Evolutionary conservation across 2,797 vertebrate species (phyloP).

Genomic region (Poeciliopsis presidionis): DNA sequence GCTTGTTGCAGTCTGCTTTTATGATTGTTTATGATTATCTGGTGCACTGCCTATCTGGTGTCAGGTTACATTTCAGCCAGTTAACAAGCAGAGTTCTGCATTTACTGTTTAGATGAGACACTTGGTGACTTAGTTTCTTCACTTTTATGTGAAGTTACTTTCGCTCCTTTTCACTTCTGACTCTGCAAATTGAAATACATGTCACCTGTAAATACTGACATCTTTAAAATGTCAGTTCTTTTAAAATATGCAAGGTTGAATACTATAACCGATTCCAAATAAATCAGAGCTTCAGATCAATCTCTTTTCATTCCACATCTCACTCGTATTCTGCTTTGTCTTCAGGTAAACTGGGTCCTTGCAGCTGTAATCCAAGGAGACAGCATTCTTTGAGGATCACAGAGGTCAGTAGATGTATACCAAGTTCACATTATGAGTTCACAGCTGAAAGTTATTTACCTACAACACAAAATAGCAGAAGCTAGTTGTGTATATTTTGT

Average conservation of each 20-base stretch:
- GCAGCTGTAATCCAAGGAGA: conserved; percentile 25
- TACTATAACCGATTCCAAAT: not conserved
- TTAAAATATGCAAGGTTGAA: not conserved
- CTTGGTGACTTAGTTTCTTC: not conserved
- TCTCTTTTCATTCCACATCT: not conserved
- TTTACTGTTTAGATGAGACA: not conserved
- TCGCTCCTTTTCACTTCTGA: not conserved
- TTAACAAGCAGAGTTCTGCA: not conserved
- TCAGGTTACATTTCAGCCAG: not conserved
- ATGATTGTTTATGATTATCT: not conserved
- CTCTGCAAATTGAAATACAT: not conserved
- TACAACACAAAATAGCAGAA: not conserved
- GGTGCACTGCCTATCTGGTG: not conserved
- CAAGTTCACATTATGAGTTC: not conserved
- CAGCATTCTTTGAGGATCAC: not conserved
- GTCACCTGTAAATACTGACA: not conserved
- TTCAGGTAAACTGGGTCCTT: conserved; percentile 36
- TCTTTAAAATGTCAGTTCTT: not conserved
- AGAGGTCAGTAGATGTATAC: conserved; percentile 36
- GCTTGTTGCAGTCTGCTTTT: not conserved
- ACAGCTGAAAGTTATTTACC: not conserved
- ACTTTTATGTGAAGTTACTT: not conserved
- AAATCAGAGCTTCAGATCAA: not conserved
- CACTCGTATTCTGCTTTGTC: not conserved
- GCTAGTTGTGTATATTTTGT: not conserved